A percentile compares a stretch with the other conserved stretches of the same genome.
phyloP scores from a whole-genome alignment of 1,140 invertebrate species.

The Saxidomus purpurata region DNA sequence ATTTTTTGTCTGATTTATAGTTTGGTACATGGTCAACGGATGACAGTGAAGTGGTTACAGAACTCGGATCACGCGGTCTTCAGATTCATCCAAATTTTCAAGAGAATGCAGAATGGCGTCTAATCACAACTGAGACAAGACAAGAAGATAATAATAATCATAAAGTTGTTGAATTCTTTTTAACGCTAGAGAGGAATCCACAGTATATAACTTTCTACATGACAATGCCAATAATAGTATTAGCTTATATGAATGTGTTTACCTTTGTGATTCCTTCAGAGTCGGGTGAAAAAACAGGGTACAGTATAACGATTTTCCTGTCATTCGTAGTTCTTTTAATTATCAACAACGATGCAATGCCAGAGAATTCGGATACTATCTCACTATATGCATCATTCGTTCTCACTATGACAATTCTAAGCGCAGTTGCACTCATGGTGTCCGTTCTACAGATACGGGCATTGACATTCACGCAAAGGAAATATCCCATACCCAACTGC shows the following conservation, averaged over 20 bases:
- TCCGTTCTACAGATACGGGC: constrained; percentile 13
- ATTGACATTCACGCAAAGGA: not conserved
- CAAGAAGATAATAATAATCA: not conserved
- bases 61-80: constrained; percentile 29
- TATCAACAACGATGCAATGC: constrained; percentile 49
- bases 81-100: constrained; percentile 40
- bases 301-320: constrained; percentile 63
- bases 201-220: constrained; percentile 48
- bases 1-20: not conserved
- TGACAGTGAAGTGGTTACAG: constrained; percentile 19
- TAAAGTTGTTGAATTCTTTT: constrained; percentile 59
- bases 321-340: constrained; percentile 64
- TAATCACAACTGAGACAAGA: not conserved
- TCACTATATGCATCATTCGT: constrained; percentile 41
- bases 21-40: constrained; percentile 51
- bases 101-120: constrained; percentile 39
- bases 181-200: constrained; percentile 50
- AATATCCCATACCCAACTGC: not conserved
- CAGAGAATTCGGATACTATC: constrained; percentile 57
- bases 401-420: constrained; percentile 28
- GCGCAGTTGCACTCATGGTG: not conserved
- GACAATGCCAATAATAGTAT: constrained; percentile 59
- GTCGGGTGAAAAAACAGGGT: constrained; percentile 64
- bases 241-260: constrained; percentile 62
- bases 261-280: constrained; percentile 62